Evolutionary conservation across 2,113 vertebrate genomes (phyloP).

Genomic region (Apeltes quadracus): DNA sequence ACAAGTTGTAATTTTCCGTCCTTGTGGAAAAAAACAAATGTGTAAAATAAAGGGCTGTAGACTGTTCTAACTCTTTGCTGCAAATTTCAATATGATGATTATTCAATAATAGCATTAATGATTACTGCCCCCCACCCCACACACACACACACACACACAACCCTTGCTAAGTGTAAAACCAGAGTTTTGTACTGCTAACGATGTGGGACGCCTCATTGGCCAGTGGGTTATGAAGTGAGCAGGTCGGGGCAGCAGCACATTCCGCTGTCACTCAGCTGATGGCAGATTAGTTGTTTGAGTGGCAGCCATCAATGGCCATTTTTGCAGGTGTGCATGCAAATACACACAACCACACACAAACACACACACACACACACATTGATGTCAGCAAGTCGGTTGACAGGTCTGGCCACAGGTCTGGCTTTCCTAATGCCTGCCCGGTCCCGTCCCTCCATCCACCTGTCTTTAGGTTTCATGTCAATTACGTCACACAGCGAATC

Average conservation of each 20-base stretch:
- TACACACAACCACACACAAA: constrained; percentile 8
- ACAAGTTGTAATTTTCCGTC: not conserved
- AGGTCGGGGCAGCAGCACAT: constrained; percentile 52
- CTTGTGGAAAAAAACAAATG: not conserved
- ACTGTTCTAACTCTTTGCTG: not conserved
- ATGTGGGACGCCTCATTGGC: constrained; percentile 59
- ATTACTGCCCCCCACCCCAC: not conserved
- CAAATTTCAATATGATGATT: constrained; percentile 22
- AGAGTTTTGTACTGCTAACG: constrained; percentile 60
- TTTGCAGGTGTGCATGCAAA: constrained; percentile 13
- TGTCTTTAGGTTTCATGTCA: constrained; percentile 43
- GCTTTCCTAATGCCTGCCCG: constrained; percentile 47
- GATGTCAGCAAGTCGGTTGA: constrained; percentile 68
- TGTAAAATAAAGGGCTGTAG: too few relatives aligned
- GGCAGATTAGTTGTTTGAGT: constrained; percentile 69
- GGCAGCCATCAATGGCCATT: constrained; percentile 70
- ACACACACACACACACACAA: constrained; percentile 15
- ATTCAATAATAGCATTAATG: too few relatives aligned
- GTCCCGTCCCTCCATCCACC: constrained; percentile 49
- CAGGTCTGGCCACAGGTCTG: constrained; percentile 62
- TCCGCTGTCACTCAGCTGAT: constrained; percentile 71
- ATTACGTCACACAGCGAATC: constrained; percentile 46
- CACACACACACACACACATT: constrained; percentile 24
- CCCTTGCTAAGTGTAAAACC: constrained; percentile 9
- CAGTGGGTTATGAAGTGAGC: constrained; percentile 67